Conservation (phyloP, 2,113 vertebrate species). For the Calidris pygmaea region DNA sequence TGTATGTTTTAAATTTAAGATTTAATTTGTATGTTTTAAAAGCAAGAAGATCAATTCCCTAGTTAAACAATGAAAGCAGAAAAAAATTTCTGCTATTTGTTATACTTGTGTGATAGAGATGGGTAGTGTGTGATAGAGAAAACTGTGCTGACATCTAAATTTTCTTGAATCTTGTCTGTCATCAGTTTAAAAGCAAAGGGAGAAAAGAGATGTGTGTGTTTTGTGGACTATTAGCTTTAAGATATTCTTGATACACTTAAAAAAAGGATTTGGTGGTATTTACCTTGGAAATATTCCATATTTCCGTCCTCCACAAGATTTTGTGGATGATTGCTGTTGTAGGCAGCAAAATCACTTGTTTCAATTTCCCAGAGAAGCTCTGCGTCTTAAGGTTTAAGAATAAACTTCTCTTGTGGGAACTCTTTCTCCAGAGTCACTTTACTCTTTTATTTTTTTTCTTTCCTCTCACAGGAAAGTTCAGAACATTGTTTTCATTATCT, state of each 20-base stretch:
- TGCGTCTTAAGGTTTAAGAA: not conserved
- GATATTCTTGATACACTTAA: not conserved
- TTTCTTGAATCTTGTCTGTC: not conserved
- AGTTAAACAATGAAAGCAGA: not conserved
- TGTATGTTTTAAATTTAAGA: not conserved
- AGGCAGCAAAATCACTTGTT: not conserved
- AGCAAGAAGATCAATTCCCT: not conserved
- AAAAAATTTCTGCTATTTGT: not conserved
- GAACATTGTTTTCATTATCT: not conserved
- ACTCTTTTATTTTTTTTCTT: not conserved
- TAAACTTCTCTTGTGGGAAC: not conserved
- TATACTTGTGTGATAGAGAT: not conserved
- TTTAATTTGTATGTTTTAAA: not conserved
- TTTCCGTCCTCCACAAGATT: not conserved
- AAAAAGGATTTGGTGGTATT: not conserved
- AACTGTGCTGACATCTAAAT: not conserved
- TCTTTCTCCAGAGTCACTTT: not conserved
- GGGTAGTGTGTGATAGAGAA: not conserved
- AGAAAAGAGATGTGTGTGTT: not conserved
- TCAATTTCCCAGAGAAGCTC: not conserved
- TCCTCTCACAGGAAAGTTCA: not conserved
- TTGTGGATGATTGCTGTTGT: not conserved
- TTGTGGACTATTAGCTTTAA: not conserved
- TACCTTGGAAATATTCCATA: not conserved
- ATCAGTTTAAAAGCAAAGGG: not conserved